Evolutionary conservation across 2,888 invertebrate genomes (phyloP), one percentile per base, ranked within the genome.

Genomic region (Silvanus unidentatus): DNA sequence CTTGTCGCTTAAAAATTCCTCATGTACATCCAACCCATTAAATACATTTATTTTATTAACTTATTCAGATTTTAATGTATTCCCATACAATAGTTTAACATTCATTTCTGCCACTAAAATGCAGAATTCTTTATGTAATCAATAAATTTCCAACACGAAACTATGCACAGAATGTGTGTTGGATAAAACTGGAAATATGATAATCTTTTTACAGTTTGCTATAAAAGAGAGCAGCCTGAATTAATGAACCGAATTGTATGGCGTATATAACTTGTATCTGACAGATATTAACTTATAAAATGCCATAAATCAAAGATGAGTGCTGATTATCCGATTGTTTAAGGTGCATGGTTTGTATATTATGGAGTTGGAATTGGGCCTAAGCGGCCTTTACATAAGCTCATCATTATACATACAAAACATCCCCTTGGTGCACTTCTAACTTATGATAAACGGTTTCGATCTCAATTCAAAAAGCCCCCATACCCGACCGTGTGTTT

Each of bases 201-300:
- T n/a, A n/a, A n/a, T n/a, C 53, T 55, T 52, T 52, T 60, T 63
- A 64, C 63, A 59, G n/a, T n/a, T n/a, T n/a, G n/a, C 22, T 22
- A 3, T 22, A 22, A n/a, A n/a, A n/a, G n/a, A n/a, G n/a, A n/a
- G n/a, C n/a, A n/a, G 3, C 8, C 22, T 54, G 53, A 60, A 64
- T 65, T 64, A 66, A 66, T 65, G 64, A 66, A 59, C 57, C 50
- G 58, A 56, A 64, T 63, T 65, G 63, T 62, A 59, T 55, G 59
- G n/a, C n/a, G n/a, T n/a, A n/a, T n/a, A 59, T 62, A 61, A 61
- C 63, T 60, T 63, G 60, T 62, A 61, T 60, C 63, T 60, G 65
- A 64, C 65, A 63, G 63, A 63, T 66, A 65, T 65, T 65, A 66
- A 66, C 65, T 64, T 64, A 65, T 65, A 63, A 64, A 56, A 55